phyloP scores from a whole-genome alignment of 2,797 vertebrate species.

The Bucorvus abyssinicus region DNA sequence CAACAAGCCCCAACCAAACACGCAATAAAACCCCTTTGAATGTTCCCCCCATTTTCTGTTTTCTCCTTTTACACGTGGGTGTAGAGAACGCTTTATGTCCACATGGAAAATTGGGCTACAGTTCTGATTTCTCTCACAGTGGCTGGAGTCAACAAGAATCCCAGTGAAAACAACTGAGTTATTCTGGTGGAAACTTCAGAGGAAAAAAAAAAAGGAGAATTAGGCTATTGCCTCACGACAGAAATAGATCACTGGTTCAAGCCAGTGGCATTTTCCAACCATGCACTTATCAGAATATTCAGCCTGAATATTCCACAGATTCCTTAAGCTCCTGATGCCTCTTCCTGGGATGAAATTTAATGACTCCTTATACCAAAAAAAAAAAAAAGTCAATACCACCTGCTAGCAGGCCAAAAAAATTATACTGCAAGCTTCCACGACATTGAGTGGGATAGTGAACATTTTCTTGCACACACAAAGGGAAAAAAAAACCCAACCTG shows the following conservation, averaged over 20 bases:
- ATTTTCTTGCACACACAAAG: background rate
- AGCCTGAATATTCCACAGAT: conserved; percentile 17
- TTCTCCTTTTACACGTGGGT: background rate
- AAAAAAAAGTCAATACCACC: background rate
- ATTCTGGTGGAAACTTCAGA: background rate
- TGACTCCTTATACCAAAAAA: background rate
- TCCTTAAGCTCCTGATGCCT: conserved; percentile 5
- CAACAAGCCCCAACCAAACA: background rate
- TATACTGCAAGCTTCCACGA: background rate
- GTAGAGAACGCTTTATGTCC: background rate
- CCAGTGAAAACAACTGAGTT: conserved; percentile 5
- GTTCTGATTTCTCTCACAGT: background rate
- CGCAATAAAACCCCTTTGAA: background rate
- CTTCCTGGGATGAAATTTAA: background rate
- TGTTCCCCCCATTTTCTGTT: background rate
- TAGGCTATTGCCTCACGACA: background rate
- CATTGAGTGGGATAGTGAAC: background rate
- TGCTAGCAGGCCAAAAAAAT: background rate
- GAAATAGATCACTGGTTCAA: conserved; percentile 27
- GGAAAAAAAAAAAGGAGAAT: background rate
- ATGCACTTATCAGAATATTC: conserved; percentile 23
- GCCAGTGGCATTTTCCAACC: conserved; percentile 31
- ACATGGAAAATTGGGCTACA: background rate
- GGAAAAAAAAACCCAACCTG: background rate
- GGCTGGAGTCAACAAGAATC: background rate